Percentiles rank a stretch among this genome's conserved stretches.
Evolutionary conservation across 37 sponge, comb jelly and placozoan genomes (phyloP).

Genomic region (Petrosia ficiformis): DNA sequence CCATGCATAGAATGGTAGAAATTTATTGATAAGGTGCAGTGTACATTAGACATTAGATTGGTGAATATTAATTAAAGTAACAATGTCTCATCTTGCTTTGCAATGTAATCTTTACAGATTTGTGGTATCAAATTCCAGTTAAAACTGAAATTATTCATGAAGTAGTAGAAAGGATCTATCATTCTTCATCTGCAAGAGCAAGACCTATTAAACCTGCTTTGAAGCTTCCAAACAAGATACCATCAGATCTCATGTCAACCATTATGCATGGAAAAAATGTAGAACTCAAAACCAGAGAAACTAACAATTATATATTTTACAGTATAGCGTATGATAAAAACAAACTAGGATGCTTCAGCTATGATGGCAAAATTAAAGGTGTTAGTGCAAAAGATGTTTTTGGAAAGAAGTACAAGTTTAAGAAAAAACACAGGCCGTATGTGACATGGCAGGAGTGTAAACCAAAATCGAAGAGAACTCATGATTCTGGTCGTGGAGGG

Average conservation of each 20-base stretch:
- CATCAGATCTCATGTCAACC: too few relatives aligned
- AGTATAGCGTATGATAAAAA: background rate
- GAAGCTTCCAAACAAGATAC: background rate
- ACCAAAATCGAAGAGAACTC: background rate
- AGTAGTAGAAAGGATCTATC: background rate
- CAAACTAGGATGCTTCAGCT: too few relatives aligned
- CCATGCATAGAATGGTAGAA: too few relatives aligned
- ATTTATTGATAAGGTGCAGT: too few relatives aligned
- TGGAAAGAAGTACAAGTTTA: too few relatives aligned
- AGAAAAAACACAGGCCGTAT: background rate
- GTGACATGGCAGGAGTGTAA: background rate
- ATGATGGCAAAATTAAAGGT: too few relatives aligned
- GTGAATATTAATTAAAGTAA: too few relatives aligned
- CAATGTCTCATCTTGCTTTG: too few relatives aligned
- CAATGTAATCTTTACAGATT: background rate
- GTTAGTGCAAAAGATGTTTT: too few relatives aligned
- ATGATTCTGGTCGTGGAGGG: background rate
- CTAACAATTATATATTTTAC: too few relatives aligned
- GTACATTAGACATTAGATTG: too few relatives aligned
- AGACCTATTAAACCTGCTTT: background rate
- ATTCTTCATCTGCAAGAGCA: background rate
- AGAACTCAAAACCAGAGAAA: background rate
- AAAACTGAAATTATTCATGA: conserved; percentile 1
- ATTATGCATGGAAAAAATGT: background rate
- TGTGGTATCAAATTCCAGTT: background rate